Evolutionary conservation across 2,113 vertebrate species (phyloP).

Genomic region (Eudyptes chrysolophus): DNA sequence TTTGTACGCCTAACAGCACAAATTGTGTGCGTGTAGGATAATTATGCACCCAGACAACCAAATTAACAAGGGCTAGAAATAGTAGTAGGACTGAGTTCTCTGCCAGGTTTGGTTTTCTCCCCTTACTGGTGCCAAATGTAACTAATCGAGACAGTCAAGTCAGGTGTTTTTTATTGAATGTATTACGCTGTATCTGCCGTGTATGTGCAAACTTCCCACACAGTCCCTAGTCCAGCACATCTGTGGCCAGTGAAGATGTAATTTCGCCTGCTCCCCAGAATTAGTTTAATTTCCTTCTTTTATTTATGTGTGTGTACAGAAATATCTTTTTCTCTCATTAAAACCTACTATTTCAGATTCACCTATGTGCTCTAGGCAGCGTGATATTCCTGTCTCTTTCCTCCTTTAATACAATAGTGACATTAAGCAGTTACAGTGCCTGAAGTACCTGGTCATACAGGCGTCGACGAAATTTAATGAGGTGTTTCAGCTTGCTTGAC

Average conservation of each 20-base stretch:
- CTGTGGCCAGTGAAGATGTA: neutral
- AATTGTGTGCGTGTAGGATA: neutral
- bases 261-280: neutral
- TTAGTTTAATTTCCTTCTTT: neutral
- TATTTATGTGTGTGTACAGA: neutral
- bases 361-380: neutral
- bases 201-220: neutral
- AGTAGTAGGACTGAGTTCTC: neutral
- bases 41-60: neutral
- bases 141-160: neutral
- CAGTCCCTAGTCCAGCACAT: neutral
- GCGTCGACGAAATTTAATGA: neutral
- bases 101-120: neutral
- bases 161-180: neutral
- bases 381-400: neutral
- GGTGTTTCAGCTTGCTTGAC: constrained; percentile 6
- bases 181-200: neutral
- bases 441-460: neutral
- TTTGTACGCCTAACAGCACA: neutral
- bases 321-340: neutral
- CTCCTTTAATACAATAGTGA: neutral
- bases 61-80: neutral
- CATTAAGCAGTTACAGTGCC: neutral
- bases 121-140: neutral
- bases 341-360: neutral